A percentile compares a stretch with the other conserved stretches of the same genome.
Evolutionary conservation across 2,888 invertebrate species (phyloP).

Genomic region (Pristionchus fissidentatus): DNA sequence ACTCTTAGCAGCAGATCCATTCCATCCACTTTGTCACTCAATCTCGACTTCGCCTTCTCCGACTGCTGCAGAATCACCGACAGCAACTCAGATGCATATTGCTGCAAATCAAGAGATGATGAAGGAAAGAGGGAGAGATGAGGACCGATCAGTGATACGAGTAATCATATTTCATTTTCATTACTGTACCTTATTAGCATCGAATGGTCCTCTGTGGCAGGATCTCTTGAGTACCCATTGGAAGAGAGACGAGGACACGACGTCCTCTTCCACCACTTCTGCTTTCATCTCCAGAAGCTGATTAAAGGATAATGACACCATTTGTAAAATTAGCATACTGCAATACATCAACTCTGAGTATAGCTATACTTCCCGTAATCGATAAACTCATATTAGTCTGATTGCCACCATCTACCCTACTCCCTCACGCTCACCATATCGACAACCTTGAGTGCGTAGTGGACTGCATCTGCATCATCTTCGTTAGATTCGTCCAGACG

Average conservation of each 20-base stretch:
- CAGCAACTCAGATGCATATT: conserved; percentile 92
- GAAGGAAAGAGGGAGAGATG: not conserved
- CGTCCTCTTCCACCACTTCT: conserved; percentile 27
- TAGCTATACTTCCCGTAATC: not conserved
- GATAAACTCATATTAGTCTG: not conserved
- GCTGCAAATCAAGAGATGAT: conserved; percentile 9
- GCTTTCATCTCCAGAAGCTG: conserved; percentile 43
- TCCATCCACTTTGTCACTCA: conserved; percentile 83
- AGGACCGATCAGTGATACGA: not conserved
- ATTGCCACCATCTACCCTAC: not conserved
- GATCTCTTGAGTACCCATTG: conserved; percentile 89
- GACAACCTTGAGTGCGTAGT: conserved; percentile 91
- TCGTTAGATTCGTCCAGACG: conserved; percentile 89
- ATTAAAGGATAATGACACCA: not conserved
- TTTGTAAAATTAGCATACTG: not conserved
- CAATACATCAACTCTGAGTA: not conserved
- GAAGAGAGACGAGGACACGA: conserved; percentile 86
- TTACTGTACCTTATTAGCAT: conserved; percentile 67
- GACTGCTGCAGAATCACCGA: conserved; percentile 94
- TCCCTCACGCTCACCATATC: conserved; percentile 78
- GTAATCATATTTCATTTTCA: not conserved
- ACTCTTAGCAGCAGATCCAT: conserved; percentile 94
- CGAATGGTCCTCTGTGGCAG: conserved; percentile 73
- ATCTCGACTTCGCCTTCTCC: conserved; percentile 79
- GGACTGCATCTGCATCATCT: conserved; percentile 86